A percentile compares a stretch with the other conserved stretches of the same genome.
These are phyloP conservation scores for Chaetura pelagica DNA, from an alignment of 2,113 vertebrate genomes.

Conservation along the genomic window DNA sequence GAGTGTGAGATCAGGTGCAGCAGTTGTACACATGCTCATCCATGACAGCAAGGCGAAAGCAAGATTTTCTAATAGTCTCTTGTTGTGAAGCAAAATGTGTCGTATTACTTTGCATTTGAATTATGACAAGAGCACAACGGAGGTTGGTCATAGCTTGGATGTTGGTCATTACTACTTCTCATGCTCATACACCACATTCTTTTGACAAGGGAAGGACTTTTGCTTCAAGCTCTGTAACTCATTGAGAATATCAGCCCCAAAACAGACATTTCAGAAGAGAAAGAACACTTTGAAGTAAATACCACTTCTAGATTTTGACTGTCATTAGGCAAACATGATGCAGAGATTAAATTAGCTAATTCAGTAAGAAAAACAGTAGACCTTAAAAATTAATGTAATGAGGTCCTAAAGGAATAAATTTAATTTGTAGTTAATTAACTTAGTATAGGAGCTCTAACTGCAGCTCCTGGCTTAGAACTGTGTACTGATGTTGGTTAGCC, in stretches of 20 bases:
- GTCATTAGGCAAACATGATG: not conserved
- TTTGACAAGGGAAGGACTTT: not conserved
- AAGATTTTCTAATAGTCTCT: not conserved
- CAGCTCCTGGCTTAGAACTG: not conserved
- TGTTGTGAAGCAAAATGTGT: not conserved
- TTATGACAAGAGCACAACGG: not conserved
- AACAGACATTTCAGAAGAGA: not conserved
- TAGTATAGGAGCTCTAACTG: not conserved
- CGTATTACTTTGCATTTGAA: not conserved
- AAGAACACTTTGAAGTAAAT: not conserved
- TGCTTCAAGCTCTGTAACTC: not conserved
- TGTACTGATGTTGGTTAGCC: not conserved
- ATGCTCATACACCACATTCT: not conserved
- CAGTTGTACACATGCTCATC: not conserved
- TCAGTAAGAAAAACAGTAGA: not conserved
- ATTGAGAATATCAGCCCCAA: not conserved
- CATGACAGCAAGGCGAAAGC: not conserved
- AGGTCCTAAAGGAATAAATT: not conserved
- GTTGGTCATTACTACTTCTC: not conserved
- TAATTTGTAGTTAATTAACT: not conserved
- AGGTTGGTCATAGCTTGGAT: not conserved
- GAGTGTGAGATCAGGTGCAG: not conserved
- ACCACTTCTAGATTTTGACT: not conserved
- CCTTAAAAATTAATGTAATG: not conserved
- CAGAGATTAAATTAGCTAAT: not conserved